Base-by-base conservation (phyloP, 2,797 vertebrate species). In the Manis crassicaudata region DNA sequence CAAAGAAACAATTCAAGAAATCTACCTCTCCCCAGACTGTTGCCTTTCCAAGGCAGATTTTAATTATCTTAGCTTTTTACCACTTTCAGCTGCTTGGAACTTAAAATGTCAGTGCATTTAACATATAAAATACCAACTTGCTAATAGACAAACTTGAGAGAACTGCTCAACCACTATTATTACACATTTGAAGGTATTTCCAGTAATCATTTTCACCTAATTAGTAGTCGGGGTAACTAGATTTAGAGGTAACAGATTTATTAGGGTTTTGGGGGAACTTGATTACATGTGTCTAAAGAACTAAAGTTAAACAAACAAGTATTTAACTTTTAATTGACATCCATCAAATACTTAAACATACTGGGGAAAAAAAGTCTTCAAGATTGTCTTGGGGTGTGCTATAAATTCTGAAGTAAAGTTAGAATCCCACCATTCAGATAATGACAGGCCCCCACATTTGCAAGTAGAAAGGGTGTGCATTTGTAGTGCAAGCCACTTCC, bases 211-310 rank as follows among this genome's bases (percentile, higher is more conserved):
- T 99, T 98, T 98, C 98, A 98, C 98, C 98, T 98, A 98, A 99
- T 99, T 99, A 99, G 99, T 98, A 99, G 98, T 98, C 98, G 97
- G 98, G 98, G 98, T 99, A 99, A 99, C 99, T 99, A 99, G 99
- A 99, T 99, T 99, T 99, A 95, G 97, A 99, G 98, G 98, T 98
- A 98, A 98, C 97, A 98, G 98, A 98, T 98, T 98, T 98, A 98
- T 98, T 98, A 98, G 98, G 98, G 98, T 98, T 98, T 99, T 97
- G 96, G 98, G 98, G 98, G 98, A 98, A 98, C 99, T 99, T 99
- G 99, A 99, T 99, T 98, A 98, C 97, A 95, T 76, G 94, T 96
- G 94, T 97, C 95, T 96, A 93, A 98, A 97, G 98, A 96, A 98
- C 96, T 98, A 97, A 93, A 98, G 98, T 98, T 98, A 99, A 99